Base-by-base conservation (phyloP, 2,888 invertebrate species). In the Chouioia cunea region DNA sequence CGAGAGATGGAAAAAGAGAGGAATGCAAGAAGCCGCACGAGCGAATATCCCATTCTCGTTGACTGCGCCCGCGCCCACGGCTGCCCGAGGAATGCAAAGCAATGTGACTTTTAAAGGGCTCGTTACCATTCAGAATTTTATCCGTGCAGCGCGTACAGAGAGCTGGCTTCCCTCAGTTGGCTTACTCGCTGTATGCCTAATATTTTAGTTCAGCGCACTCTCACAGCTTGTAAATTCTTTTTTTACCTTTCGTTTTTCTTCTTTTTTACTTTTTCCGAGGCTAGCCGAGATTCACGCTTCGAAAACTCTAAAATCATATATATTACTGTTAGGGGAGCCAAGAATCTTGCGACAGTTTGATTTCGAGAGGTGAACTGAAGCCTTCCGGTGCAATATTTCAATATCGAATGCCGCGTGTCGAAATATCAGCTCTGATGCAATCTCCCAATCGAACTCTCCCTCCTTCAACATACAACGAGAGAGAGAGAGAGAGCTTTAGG, bases 41-140 rank as follows among this genome's bases (percentile, higher is more conserved):
- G 56, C 73, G 68, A 76, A 77, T 74, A 76, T 74, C 62, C 73
- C 69, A 66, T 57, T 73, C 70, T 70, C 71, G 64, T 53, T 52
- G 43, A 23, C 60, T 27, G 46, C 65, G 15, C 53, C 27, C 6
- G 27, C 27, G 2, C 3, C 27, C 6, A 6, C 27, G 2, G 27
- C 27, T 27, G 46, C 65, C n/a, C 53, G 54, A 36, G 69, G 69
- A 77, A 75, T 76, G 71, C 70, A 72, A 77, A 78, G 77, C 77
- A 75, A 76, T 74, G 77, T 73, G 76, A 76, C 74, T 78, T 78
- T 74, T 63, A 73, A 75, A 76, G 71, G 70, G 69, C 58, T 76
- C 76, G 74, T 78, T 77, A 75, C 71, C 71, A 71, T 70, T 67
- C 48, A 43, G 65, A 75, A 75, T 75, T 73, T 75, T 73, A 76